phyloP scores from a whole-genome alignment of 1,140 invertebrate genomes.

The Brachionus koreanus region DNA sequence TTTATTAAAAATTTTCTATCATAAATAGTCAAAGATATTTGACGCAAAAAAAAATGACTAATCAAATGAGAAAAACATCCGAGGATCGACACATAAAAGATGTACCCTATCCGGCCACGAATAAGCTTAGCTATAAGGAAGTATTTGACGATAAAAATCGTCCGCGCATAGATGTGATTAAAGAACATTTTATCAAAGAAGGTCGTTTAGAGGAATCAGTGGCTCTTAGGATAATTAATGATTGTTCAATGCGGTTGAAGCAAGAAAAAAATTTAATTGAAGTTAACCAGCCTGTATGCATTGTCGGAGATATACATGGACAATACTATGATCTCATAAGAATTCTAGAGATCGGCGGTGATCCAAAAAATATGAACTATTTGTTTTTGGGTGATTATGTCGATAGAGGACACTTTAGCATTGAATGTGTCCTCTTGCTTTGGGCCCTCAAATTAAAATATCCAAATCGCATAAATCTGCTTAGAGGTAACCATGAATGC shows the following conservation, averaged over 20 bases:
- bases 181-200: conserved; percentile 22
- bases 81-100: neutral
- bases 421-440: conserved; percentile 29
- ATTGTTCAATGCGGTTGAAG: conserved; percentile 60
- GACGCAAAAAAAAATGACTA: neutral
- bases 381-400: conserved; percentile 61
- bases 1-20: neutral
- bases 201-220: conserved; percentile 24
- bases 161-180: conserved; percentile 2
- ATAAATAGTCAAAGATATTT: neutral
- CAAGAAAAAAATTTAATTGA: conserved; percentile 65
- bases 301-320: conserved; percentile 65
- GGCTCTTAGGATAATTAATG: conserved; percentile 1
- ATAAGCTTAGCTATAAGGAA: neutral
- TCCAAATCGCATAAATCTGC: conserved; percentile 61
- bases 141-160: neutral
- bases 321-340: conserved; percentile 63
- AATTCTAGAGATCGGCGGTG: conserved; percentile 59
- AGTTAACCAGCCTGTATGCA: conserved; percentile 64
- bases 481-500: conserved; percentile 52
- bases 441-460: conserved; percentile 59
- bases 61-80: neutral
- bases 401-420: conserved; percentile 50
- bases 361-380: conserved; percentile 61
- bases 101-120: conserved; percentile 17